Evolutionary conservation across 2,888 invertebrate genomes (phyloP).

Genomic region (Epirrhoe alternata): DNA sequence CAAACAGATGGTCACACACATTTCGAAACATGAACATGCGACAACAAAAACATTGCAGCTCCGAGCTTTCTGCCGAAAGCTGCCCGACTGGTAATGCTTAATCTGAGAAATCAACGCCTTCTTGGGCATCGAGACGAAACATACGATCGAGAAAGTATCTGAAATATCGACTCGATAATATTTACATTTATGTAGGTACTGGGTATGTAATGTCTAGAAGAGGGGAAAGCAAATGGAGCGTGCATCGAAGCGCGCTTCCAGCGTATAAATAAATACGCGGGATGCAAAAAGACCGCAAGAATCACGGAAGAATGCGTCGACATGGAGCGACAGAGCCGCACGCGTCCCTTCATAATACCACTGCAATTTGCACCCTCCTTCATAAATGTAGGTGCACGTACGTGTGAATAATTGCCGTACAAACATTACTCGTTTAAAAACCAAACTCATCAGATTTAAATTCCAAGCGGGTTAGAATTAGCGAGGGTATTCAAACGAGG

Average conservation of each 20-base stretch:
- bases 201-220: conserved; percentile 49
- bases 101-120: conserved; percentile 75
- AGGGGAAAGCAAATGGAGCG: conserved; percentile 70
- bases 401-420: conserved; percentile 23
- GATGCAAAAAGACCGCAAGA: conserved; percentile 71
- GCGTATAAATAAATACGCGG: conserved; percentile 61
- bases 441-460: conserved; percentile 11
- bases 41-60: conserved; percentile 57
- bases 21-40: conserved; percentile 65
- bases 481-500: conserved; percentile 27
- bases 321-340: conserved; percentile 32
- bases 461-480: conserved; percentile 22
- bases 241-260: conserved; percentile 69
- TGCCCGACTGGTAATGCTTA: conserved; percentile 73
- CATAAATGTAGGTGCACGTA: conserved; percentile 23
- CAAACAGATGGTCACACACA: conserved; percentile 45
- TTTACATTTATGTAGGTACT: conserved; percentile 50
- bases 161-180: conserved; percentile 51
- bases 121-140: conserved; percentile 63
- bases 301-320: conserved; percentile 67
- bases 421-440: conserved; percentile 18
- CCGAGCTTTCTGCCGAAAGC: conserved; percentile 70
- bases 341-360: conserved; percentile 33
- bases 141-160: conserved; percentile 57
- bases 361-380: conserved; percentile 35